Evolutionary conservation across 2,888 invertebrate genomes (phyloP).

Genomic region (Eudiplozoon nipponicum): DNA sequence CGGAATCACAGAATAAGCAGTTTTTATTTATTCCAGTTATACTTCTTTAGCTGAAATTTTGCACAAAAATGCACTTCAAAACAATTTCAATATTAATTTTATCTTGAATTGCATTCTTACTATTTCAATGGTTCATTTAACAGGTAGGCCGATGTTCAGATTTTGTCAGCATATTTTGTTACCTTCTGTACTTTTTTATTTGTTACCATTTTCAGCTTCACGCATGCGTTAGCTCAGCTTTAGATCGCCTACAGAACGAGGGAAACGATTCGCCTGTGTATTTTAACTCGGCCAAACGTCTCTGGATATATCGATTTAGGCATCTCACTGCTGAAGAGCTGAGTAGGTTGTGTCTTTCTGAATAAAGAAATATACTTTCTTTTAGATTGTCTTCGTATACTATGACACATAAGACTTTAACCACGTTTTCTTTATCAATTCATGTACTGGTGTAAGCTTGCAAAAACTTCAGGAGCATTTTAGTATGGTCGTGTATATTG

Average conservation of each 20-base stretch:
- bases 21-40: no score
- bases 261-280: conserved; percentile 56
- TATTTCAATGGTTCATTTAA: no score
- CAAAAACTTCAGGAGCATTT: no score
- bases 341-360: conserved; percentile 27
- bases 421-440: no score
- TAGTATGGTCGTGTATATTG: no score
- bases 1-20: no score
- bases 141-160: conserved; percentile 33
- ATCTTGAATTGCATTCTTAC: no score
- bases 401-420: no score
- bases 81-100: no score
- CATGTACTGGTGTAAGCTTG: no score
- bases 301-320: conserved; percentile 76
- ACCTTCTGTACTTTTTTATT: neutral
- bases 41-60: no score
- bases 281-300: conserved; percentile 56
- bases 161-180: conserved; percentile 32
- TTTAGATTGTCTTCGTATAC: neutral
- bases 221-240: conserved; percentile 40
- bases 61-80: no score
- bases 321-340: conserved; percentile 36
- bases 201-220: neutral
- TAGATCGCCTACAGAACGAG: conserved; percentile 58
- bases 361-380: neutral